These are phyloP conservation scores for Ferdinandea cuprea DNA, from an alignment of 2,888 invertebrate species.

Conservation along the genomic window DNA sequence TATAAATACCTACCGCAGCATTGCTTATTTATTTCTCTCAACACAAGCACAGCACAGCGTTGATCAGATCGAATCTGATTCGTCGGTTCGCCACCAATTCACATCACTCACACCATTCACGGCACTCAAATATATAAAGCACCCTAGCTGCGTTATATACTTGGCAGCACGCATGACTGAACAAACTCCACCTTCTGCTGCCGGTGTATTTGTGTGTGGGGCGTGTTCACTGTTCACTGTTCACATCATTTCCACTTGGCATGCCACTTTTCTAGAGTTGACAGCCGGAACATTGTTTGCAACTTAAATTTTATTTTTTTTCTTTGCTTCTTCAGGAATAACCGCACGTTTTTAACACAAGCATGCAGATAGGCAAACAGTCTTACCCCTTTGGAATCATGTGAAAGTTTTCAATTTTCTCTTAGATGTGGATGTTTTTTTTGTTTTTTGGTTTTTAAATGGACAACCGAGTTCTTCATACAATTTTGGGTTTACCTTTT, in stretches of 20 bases:
- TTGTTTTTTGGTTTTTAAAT: constrained; percentile 26
- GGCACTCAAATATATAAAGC: constrained; percentile 19
- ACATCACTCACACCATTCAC: constrained; percentile 19
- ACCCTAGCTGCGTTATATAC: constrained; percentile 60
- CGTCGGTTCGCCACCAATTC: constrained; percentile 26
- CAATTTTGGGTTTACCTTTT: constrained; percentile 59
- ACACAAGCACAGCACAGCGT: constrained; percentile 31
- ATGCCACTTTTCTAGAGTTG: constrained; percentile 41
- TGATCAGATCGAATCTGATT: constrained; percentile 38
- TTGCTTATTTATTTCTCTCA: constrained; percentile 33
- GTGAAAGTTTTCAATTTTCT: constrained; percentile 44
- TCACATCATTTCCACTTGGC: constrained; percentile 4
- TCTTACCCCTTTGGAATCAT: background rate
- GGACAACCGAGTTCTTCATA: constrained; percentile 41
- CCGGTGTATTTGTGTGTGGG: constrained; percentile 32
- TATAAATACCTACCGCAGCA: background rate
- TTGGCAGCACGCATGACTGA: constrained; percentile 62
- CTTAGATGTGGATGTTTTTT: constrained; percentile 43
- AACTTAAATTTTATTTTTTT: constrained; percentile 47
- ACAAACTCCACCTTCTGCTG: constrained; percentile 50
- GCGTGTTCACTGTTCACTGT: constrained; percentile 42
- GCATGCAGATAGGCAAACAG: background rate
- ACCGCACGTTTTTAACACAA: constrained; percentile 43
- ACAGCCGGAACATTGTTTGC: constrained; percentile 63
- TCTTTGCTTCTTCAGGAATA: constrained; percentile 28